Base-by-base conservation (phyloP, 2,888 invertebrate genomes). In the Alloscopus bannaensis region DNA sequence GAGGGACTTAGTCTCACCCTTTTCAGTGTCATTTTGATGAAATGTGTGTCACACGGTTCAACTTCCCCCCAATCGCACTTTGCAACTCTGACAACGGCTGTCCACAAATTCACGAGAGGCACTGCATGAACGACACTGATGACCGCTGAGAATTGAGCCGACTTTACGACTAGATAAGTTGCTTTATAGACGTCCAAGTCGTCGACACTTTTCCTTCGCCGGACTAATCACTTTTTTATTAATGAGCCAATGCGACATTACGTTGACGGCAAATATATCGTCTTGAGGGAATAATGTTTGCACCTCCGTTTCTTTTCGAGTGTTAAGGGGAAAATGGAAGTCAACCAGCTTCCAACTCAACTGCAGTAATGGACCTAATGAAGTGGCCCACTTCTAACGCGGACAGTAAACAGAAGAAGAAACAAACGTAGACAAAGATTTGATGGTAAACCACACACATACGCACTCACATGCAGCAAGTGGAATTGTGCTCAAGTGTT, bases 161-260 rank as follows among this genome's bases (percentile, higher is more conserved):
- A 13, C 16, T 26, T 57, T 57, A 20, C 36, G 8, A 36, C 36
- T 47, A 47, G 18, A n/a, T 47, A 18, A 47, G 18, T 47, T 47
- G 47, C n/a, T n/a, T 47, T 47, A 13, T 18, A n/a, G 59, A 11
- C 22, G 4, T 1, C 18, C 13, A 18, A 3, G 13, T 26, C 42
- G 50, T 62, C 22, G 42, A 24, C 45, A 47, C 13, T 8, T 1
- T 6, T 24, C 65, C 45, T 42, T 40, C 73, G 36, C 45, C 66
- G 45, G 11, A 29, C 66, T 75, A 75, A 75, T 75, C 40, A 45
- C 66, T 65, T 66, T 75, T 75, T 75, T 66, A 75, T 65, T 66
- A 75, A 75, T 75, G 73, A 65, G 18, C 24, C 31, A 3, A 59
- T 57, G 36, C 47, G 26, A 45, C 59, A 29, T 11, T 6, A 22